Evolutionary conservation across 1,140 invertebrate species (phyloP).

Genomic region (Macrosteles quadrilineatus): DNA sequence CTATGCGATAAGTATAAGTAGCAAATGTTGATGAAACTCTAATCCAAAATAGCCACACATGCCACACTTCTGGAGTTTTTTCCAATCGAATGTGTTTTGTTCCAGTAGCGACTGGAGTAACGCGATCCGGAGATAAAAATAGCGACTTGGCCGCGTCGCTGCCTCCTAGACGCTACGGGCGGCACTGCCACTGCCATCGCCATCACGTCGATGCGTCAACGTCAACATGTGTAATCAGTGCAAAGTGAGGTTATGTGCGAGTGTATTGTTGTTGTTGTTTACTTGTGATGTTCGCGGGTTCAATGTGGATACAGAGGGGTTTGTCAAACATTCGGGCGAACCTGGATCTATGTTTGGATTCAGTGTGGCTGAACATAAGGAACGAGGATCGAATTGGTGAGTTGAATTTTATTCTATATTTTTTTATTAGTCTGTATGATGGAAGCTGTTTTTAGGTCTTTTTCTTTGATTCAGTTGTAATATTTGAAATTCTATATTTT

Average conservation of each 20-base stretch:
- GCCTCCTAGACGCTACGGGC: not conserved
- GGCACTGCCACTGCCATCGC: not conserved
- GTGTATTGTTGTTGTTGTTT: conserved; percentile 21
- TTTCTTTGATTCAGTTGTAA: too few relatives aligned
- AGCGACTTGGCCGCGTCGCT: not conserved
- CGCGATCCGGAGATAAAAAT: conserved; percentile 5
- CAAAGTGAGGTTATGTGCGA: not conserved
- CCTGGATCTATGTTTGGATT: conserved; percentile 57
- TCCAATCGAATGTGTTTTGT: not conserved
- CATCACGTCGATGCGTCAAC: not conserved
- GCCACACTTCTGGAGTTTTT: too few relatives aligned
- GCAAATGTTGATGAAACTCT: too few relatives aligned
- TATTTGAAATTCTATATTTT: too few relatives aligned
- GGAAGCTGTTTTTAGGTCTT: too few relatives aligned
- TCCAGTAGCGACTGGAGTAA: conserved; percentile 27
- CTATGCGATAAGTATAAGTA: too few relatives aligned
- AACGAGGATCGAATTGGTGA: conserved; percentile 54
- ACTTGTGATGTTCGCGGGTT: conserved; percentile 41
- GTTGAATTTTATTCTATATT: conserved; percentile 33
- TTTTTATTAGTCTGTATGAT: not conserved
- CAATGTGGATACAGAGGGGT: conserved; percentile 55
- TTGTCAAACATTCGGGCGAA: conserved; percentile 50
- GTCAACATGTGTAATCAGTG: not conserved
- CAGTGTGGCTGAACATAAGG: conserved; percentile 55
- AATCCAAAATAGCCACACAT: too few relatives aligned